These are phyloP conservation scores for Branchipolynoe longqiensis DNA, from an alignment of 2,888 invertebrate genomes.

Conservation along the genomic window DNA sequence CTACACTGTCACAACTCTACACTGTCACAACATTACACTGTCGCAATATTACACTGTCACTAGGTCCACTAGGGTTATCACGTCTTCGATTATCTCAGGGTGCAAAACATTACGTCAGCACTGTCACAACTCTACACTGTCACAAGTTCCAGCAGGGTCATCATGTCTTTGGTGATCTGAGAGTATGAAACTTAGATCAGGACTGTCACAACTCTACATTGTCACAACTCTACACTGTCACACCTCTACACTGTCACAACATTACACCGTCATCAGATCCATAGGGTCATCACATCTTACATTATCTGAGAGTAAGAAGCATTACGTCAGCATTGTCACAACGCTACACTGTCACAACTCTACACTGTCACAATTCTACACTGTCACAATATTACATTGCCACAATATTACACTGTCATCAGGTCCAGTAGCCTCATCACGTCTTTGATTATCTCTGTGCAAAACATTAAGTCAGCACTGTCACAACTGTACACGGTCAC, in stretches of 20 bases:
- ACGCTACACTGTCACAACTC: no score
- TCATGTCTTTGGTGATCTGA: conserved; percentile 84
- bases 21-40: not conserved
- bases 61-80: conserved; percentile 84
- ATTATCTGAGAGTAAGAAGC: conserved; percentile 83
- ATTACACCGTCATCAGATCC: conserved; percentile 79
- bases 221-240: no score
- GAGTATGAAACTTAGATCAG: no score
- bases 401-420: not conserved
- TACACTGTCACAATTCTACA: no score
- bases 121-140: conserved; percentile 81
- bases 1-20: no score
- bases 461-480: no score
- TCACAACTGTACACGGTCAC: not conserved
- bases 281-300: conserved; percentile 84
- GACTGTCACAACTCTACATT: no score
- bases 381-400: not conserved
- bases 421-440: not conserved
- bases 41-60: conserved; percentile 82
- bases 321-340: no score
- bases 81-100: conserved; percentile 84
- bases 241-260: no score
- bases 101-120: no score
- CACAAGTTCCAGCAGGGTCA: conserved; percentile 84
- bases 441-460: not conserved